Conservation (phyloP, 92 coral and sea anemone species). For the Zoanthus gigantus region DNA sequence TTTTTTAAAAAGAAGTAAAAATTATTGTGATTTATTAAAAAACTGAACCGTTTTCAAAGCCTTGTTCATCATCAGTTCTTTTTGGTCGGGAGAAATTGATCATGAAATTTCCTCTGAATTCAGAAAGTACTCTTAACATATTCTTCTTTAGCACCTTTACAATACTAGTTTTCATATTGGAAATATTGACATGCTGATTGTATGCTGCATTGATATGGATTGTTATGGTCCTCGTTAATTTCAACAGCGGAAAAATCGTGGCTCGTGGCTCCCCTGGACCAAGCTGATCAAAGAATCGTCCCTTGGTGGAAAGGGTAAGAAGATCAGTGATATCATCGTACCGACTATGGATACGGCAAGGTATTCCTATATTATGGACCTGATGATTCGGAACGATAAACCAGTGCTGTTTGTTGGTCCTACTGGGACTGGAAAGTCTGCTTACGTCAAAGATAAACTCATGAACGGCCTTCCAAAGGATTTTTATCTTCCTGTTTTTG, state of each 20-base stretch:
- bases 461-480: conserved; percentile 96
- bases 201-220: neutral
- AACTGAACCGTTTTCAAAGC: no score
- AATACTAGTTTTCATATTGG: neutral
- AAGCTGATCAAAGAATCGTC: conserved; percentile 90
- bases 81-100: neutral
- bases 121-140: no score
- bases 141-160: neutral
- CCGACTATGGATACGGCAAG: conserved; percentile 99
- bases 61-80: neutral
- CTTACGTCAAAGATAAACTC: conserved; percentile 95
- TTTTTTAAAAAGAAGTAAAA: no score
- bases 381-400: conserved; percentile 90
- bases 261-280: conserved; percentile 96
- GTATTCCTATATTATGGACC: conserved; percentile 91
- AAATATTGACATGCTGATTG: no score
- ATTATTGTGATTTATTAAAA: no score
- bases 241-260: conserved; percentile 92
- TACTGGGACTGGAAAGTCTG: conserved; percentile 99
- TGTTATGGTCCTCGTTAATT: neutral
- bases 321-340: conserved; percentile 93
- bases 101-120: neutral
- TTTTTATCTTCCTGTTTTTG: conserved; percentile 87
- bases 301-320: conserved; percentile 89
- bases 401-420: conserved; percentile 98